These are phyloP conservation scores for Bungarus multicinctus DNA, from an alignment of 2,113 vertebrate genomes.

Conservation along the genomic window DNA sequence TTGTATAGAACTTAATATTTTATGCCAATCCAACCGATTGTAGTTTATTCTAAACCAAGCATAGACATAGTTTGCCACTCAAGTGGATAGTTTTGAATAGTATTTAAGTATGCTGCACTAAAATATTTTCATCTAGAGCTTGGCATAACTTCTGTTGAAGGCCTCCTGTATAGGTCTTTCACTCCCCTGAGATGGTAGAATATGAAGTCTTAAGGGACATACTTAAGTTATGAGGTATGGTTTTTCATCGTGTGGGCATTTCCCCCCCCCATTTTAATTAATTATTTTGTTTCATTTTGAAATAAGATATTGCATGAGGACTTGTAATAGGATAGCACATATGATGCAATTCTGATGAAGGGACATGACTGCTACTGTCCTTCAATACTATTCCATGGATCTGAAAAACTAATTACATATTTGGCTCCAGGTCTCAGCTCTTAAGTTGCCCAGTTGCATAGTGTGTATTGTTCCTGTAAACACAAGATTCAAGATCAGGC, in stretches of 20 bases:
- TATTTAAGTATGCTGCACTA: neutral
- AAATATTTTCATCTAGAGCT: neutral
- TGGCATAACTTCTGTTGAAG: neutral
- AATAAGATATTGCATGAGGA: neutral
- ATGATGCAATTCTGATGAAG: neutral
- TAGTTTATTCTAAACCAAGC: neutral
- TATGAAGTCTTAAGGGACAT: neutral
- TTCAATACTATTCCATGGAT: neutral
- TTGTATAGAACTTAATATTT: neutral
- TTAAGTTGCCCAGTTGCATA: neutral
- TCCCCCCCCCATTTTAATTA: neutral
- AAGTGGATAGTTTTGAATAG: neutral
- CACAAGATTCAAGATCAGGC: neutral
- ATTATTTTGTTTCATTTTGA: neutral
- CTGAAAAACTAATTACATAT: neutral
- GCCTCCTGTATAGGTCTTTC: neutral
- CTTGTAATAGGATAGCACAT: neutral
- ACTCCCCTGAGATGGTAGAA: neutral
- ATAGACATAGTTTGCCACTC: neutral
- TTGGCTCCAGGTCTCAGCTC: neutral
- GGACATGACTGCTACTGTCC: neutral
- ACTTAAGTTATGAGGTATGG: neutral
- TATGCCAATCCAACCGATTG: neutral
- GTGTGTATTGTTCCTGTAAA: neutral
- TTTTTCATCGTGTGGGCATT: neutral